phyloP scores from a whole-genome alignment of 1,140 invertebrate species.

The Vollenhovia emeryi region DNA sequence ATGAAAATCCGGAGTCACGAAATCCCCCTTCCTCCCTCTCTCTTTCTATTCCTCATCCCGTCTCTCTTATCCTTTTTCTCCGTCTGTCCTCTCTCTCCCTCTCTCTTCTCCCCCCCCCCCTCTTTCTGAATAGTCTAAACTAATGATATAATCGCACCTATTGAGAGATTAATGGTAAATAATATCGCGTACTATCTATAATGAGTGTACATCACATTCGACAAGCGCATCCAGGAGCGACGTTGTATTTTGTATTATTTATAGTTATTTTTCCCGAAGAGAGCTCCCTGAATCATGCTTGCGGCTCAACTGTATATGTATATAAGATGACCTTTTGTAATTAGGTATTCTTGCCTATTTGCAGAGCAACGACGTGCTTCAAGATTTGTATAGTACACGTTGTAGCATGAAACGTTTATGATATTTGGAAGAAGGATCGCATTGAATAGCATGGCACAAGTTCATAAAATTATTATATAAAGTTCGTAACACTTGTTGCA shows the following conservation, averaged over 20 bases:
- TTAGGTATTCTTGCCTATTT: background rate
- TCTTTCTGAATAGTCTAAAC: conserved; percentile 45
- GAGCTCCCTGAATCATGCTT: conserved; percentile 54
- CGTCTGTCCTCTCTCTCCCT: background rate
- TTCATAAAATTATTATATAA: conserved; percentile 1
- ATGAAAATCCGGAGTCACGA: conserved; percentile 78
- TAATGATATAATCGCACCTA: conserved; percentile 23
- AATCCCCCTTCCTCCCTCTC: conserved; percentile 52
- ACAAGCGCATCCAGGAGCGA: conserved; percentile 34
- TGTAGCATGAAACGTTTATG: background rate
- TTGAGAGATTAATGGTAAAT: conserved; percentile 17
- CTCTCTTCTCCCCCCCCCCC: background rate
- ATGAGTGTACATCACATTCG: conserved; percentile 60
- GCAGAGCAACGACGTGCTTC: conserved; percentile 56
- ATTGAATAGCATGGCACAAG: background rate
- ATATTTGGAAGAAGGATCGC: background rate
- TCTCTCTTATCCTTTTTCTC: background rate
- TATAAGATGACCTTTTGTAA: conserved; percentile 55
- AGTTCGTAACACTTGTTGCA: background rate
- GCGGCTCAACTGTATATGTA: conserved; percentile 56
- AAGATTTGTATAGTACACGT: conserved; percentile 17
- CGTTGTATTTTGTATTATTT: conserved; percentile 58
- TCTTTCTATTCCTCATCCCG: background rate
- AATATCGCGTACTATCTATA: conserved; percentile 57
- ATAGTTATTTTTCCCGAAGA: conserved; percentile 47